A percentile compares a stretch with the other conserved stretches of the same genome.
phyloP scores from a whole-genome alignment of 2,797 vertebrate species.

The Macrochelys suwanniensis region DNA sequence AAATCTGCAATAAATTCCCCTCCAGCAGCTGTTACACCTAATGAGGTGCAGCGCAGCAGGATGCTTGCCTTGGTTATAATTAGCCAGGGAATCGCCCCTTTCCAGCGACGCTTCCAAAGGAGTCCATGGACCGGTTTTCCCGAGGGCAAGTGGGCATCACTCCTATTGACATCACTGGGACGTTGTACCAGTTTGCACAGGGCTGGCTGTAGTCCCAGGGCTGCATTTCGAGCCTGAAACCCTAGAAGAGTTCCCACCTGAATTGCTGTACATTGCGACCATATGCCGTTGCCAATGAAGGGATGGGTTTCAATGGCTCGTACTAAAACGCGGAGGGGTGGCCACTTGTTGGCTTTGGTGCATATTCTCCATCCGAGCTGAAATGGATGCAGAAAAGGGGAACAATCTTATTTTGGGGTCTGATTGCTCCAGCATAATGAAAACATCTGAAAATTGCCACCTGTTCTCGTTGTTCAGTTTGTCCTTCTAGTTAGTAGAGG shows the following conservation, averaged over 20 bases:
- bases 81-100: background rate
- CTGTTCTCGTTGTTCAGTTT: background rate
- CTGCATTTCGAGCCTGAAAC: background rate
- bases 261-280: background rate
- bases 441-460: background rate
- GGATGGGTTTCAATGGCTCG: background rate
- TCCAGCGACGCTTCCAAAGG: background rate
- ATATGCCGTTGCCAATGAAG: background rate
- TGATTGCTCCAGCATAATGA: background rate
- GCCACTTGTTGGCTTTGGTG: background rate
- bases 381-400: background rate
- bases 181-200: background rate
- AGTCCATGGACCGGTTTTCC: background rate
- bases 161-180: background rate
- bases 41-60: background rate
- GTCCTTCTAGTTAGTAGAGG: background rate
- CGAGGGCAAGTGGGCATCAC: background rate
- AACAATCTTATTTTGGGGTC: background rate
- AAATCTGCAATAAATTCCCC: conserved; percentile 9
- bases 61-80: background rate
- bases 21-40: background rate
- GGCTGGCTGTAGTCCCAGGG: background rate
- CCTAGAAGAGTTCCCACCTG: background rate
- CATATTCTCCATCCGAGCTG: background rate
- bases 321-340: background rate